Percentiles rank a stretch among this genome's conserved stretches.
Evolutionary conservation across 2,797 vertebrate species (phyloP).

Genomic region (Muscicapa striata): DNA sequence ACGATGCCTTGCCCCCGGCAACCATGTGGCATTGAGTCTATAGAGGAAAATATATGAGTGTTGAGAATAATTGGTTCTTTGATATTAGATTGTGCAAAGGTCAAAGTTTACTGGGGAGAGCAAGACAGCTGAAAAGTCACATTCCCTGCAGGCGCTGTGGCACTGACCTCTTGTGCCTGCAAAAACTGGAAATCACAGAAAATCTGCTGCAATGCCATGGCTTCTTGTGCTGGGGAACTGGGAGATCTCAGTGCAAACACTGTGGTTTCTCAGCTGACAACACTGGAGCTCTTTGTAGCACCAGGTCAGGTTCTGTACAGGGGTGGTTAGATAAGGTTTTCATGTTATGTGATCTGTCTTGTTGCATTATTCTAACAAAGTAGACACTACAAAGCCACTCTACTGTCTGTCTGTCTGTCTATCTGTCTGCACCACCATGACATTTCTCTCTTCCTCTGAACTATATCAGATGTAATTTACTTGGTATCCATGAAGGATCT

Average conservation of each 20-base stretch:
- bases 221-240: neutral
- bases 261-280: constrained; percentile 4
- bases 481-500: neutral
- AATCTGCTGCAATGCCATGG: neutral
- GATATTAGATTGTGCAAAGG: constrained; percentile 50
- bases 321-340: constrained; percentile 2
- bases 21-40: constrained; percentile 36
- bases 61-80: constrained; percentile 63
- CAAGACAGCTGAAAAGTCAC: constrained; percentile 58
- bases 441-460: neutral
- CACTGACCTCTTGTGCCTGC: constrained; percentile 46
- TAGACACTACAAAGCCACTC: neutral
- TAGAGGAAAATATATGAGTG: constrained; percentile 28
- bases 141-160: constrained; percentile 44
- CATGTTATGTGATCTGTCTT: constrained; percentile 21
- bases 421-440: neutral
- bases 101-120: constrained; percentile 20
- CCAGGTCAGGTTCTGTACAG: neutral
- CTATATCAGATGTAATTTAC: neutral
- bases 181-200: constrained; percentile 29
- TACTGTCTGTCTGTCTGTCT: neutral
- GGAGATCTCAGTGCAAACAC: neutral
- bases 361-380: constrained; percentile 51
- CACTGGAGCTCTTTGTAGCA: constrained; percentile 39
- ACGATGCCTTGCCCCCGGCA: neutral